Base-by-base conservation (phyloP, 2,113 vertebrate species). In the Daubentonia madagascariensis region DNA sequence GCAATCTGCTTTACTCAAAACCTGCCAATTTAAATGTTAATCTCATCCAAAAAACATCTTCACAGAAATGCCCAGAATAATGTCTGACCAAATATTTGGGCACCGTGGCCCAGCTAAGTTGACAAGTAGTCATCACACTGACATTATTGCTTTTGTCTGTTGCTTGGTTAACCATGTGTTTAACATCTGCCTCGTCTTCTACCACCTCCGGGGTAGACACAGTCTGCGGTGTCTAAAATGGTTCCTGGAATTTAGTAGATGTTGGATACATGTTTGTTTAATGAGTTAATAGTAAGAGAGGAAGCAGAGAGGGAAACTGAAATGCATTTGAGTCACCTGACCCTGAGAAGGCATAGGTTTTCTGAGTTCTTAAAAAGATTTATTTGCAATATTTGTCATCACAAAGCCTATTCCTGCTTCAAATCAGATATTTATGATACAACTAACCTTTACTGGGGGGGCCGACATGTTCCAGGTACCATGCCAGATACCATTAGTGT, bases 341-440 rank as follows among this genome's bases (percentile, higher is more conserved):
- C 16, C 52, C 37, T 43, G 3, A 65, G 68, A 70, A 72, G 30
- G 65, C 54, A 80, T 67, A 63, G 0, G n/a, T 67, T 93, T 91
- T 28, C 72, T 73, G 65, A 78, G 59, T 91, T 85, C 32, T 54
- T 85, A 90, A 96, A 94, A 78, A 65, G 79, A 10, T 8, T 67
- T 80, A 52, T 76, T 76, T 68, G 68, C 57, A 93, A 12, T 83
- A 83, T 72, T 57, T 83, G 12, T 78, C 23, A 85, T 95, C 61
- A 95, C 13, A 84, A 35, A 78, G 12, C 68, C 50, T 13, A 13
- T 37, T 48, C 5, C 50, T 79, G 14, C 81, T 97, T 96, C 73
- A 81, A n/a, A 85, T 37, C 8, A 45, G 54, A 65, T 48, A 18
- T 18, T 63, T 93, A 40, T 5, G 28, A 61, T 80, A 23, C 23